phyloP scores from a whole-genome alignment of 2,797 vertebrate species.

The Choloepus didactylus region DNA sequence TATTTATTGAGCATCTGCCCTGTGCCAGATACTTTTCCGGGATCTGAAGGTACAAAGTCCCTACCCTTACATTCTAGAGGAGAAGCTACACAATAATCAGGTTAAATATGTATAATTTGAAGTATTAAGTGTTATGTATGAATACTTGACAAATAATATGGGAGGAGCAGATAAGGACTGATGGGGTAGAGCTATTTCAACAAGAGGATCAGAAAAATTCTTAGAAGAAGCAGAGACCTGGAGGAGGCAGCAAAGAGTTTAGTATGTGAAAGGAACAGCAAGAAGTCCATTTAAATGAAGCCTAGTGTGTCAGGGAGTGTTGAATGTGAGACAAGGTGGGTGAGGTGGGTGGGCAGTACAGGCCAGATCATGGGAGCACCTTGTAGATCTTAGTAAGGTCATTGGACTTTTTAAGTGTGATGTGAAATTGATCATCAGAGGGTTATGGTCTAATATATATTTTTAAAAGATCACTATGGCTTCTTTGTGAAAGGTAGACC shows the following conservation, averaged over 20 bases:
- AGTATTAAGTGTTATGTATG: not conserved
- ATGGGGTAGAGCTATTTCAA: not conserved
- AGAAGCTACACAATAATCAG: not conserved
- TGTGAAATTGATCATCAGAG: not conserved
- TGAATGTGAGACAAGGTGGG: not conserved
- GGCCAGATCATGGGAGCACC: not conserved
- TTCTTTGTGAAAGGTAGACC: not conserved
- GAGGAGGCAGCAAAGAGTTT: not conserved
- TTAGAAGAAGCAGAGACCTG: not conserved
- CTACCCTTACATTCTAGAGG: not conserved
- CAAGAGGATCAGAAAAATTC: not conserved
- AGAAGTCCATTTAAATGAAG: not conserved
- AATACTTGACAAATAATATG: not conserved
- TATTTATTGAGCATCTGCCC: not conserved
- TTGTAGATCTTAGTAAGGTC: not conserved
- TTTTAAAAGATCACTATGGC: not conserved
- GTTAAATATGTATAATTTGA: not conserved
- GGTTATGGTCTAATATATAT: not conserved
- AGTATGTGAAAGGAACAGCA: not conserved
- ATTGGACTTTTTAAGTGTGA: conserved; percentile 27
- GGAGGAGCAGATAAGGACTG: not conserved
- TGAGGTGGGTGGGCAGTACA: not conserved
- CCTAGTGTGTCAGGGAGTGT: not conserved
- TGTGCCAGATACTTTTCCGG: not conserved
- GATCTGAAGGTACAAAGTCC: not conserved